phyloP scores from a whole-genome alignment of 1,140 invertebrate genomes.

The Zaprionus inermis region DNA sequence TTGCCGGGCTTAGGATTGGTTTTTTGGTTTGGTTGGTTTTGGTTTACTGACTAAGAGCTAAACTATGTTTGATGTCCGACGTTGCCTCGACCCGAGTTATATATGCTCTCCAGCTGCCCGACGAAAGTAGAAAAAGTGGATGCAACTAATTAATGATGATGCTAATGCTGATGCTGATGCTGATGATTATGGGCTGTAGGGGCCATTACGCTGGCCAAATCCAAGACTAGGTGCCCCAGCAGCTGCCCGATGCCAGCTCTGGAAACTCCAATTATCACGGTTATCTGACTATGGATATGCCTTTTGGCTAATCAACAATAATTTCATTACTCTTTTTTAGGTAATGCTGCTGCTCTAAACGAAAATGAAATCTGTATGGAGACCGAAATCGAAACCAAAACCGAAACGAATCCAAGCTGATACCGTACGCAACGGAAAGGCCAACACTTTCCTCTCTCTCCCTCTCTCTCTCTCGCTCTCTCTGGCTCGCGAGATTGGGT shows the following conservation, averaged over 20 bases:
- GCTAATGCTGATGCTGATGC: conserved; percentile 45
- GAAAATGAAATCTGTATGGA: conserved; percentile 45
- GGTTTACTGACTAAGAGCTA: conserved; percentile 62
- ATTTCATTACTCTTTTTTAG: conserved; percentile 46
- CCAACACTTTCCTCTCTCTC: conserved; percentile 11
- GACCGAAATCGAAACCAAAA: conserved; percentile 19
- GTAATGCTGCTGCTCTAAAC: conserved; percentile 7
- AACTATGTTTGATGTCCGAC: conserved; percentile 66
- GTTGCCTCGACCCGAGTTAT: conserved; percentile 46
- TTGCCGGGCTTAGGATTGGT: conserved; percentile 64
- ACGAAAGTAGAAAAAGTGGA: conserved; percentile 63
- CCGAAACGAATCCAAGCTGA: conserved; percentile 15
- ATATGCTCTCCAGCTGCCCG: conserved; percentile 52
- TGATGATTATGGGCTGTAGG: conserved; percentile 45
- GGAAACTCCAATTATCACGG: conserved; percentile 69
- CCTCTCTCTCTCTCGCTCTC: neutral
- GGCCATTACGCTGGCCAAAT: conserved; percentile 27
- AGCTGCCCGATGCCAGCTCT: conserved; percentile 35
- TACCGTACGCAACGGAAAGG: conserved; percentile 21
- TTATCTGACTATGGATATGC: conserved; percentile 31
- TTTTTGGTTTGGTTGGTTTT: conserved; percentile 37
- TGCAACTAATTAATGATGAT: conserved; percentile 57
- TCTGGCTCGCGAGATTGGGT: conserved; percentile 8
- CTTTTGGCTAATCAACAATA: conserved; percentile 46
- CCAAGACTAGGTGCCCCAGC: conserved; percentile 16